Percentiles rank a stretch among this genome's conserved stretches.
phyloP scores from a whole-genome alignment of 2,888 invertebrate species.

The Yponomeuta sedellus region DNA sequence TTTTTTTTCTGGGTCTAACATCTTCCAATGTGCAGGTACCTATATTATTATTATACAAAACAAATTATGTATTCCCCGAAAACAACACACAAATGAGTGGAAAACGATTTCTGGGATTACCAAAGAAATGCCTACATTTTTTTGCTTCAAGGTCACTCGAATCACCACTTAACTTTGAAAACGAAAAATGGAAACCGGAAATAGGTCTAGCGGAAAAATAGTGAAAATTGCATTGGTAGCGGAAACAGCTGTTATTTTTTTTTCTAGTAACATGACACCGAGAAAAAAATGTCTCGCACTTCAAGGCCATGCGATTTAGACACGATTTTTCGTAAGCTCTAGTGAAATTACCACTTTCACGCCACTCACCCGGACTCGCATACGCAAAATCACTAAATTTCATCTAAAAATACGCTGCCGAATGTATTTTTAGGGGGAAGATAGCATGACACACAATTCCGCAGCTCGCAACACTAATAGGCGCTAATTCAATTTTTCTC shows the following conservation, averaged over 20 bases:
- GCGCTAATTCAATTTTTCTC: slow-evolving; percentile 44
- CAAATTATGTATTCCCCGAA: no score
- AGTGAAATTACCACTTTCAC: slow-evolving; percentile 58
- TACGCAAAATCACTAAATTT: slow-evolving; percentile 65
- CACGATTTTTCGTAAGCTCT: slow-evolving; percentile 31
- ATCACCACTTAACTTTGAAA: no score
- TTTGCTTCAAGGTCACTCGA: no score
- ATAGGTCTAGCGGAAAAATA: no score
- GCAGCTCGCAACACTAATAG: slow-evolving; percentile 29
- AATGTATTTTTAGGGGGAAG: slow-evolving; percentile 64
- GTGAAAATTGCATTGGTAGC: not conserved
- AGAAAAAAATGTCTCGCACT: slow-evolving; percentile 26
- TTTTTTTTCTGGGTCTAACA: no score
- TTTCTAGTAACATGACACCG: slow-evolving; percentile 32
- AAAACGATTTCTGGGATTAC: no score
- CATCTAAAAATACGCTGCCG: slow-evolving; percentile 60
- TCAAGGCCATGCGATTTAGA: slow-evolving; percentile 45
- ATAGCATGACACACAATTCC: slow-evolving; percentile 49
- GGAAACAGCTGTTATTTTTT: slow-evolving; percentile 11
- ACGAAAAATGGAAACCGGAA: no score
- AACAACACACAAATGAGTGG: no score
- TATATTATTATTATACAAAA: no score
- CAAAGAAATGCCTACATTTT: no score
- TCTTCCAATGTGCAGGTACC: no score
- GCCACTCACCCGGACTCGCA: slow-evolving; percentile 53